Base-by-base conservation (phyloP, 1,140 invertebrate genomes). In the Eumeta japonica region DNA sequence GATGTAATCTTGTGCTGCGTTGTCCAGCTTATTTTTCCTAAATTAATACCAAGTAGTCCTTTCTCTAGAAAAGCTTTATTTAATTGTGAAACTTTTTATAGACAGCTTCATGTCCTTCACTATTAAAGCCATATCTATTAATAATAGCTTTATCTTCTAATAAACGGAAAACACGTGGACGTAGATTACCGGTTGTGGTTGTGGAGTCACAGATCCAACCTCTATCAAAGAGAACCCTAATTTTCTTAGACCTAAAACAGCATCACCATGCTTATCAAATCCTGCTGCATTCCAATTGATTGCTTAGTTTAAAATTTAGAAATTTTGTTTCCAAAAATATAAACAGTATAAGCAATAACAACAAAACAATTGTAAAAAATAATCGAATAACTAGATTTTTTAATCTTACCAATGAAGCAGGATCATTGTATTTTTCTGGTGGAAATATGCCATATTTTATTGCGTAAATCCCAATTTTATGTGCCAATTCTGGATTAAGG, bases 191-290 rank as follows among this genome's bases (percentile, higher is more conserved):
- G 81, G 62, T 71, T 99, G 96, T 7, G 95, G 89, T 48, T 83
- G 45, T 2, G 96, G 97, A 3, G 97, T 99, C 0, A 99, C 85
- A 10, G 94, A 95, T 46, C 96, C 96, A 50, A 99, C 85, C 82
- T 99, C 97, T 19, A 98, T 84, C 76, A 97, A 94, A 14, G 94
- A 88, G 78, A 98, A 98, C 0, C 96, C 96, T 35, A 94, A 76
- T 54, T 87, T 83, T 31, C 83, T 79, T 16, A 99, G 66, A 0
- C 90, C 89, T 42, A 83, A 66, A 1, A 97, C 78, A 15, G 90
- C 92, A 78, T 98, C 92, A 7, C 84, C 96, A 73, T 98, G 85
- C 65, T 99, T 99, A 66, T 99, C 97, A 79, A 98, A 98, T 2
- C 97, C 97, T 43, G 97, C 97, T 31, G 96, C 96, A 50, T 98